Percentiles rank a stretch among this genome's conserved stretches.
phyloP scores from a whole-genome alignment of 2,888 invertebrate genomes.

The Tillus elongatus region DNA sequence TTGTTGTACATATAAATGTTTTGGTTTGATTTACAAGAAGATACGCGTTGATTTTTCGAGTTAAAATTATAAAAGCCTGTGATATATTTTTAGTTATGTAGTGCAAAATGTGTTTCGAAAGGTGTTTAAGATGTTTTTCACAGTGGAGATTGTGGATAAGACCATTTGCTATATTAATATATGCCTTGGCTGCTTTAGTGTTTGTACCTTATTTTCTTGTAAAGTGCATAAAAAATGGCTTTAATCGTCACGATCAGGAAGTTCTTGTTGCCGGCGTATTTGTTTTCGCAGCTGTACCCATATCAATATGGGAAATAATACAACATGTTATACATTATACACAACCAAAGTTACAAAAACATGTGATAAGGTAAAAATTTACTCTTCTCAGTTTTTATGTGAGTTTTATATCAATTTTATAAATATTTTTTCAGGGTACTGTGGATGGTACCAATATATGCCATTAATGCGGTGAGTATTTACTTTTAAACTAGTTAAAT shows the following conservation, averaged over 20 bases:
- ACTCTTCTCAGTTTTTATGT: conserved; percentile 7
- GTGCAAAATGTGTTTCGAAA: conserved; percentile 33
- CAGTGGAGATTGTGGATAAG: conserved; percentile 85
- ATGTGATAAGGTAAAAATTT: conserved; percentile 74
- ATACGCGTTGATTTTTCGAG: no score
- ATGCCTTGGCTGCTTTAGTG: conserved; percentile 71
- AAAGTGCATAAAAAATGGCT: conserved; percentile 71
- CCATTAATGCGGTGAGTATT: conserved; percentile 76
- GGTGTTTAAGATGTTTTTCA: conserved; percentile 34
- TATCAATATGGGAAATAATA: conserved; percentile 90
- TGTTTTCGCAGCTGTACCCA: conserved; percentile 80
- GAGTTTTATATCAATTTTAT: conserved; percentile 1
- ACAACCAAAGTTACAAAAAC: conserved; percentile 83
- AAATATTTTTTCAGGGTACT: conserved; percentile 59
- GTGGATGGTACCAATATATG: conserved; percentile 98
- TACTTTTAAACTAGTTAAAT: background rate
- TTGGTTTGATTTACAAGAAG: no score
- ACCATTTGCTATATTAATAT: conserved; percentile 70
- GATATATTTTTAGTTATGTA: no score
- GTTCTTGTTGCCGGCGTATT: conserved; percentile 84
- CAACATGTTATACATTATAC: conserved; percentile 91
- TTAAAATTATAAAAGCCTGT: no score
- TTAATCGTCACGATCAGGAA: conserved; percentile 69
- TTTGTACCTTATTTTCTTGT: conserved; percentile 75
- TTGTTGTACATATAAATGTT: no score